A percentile compares a stretch with the other conserved stretches of the same genome.
These are phyloP conservation scores for Agrypnus murinus DNA, from an alignment of 2,888 invertebrate species.

Conservation along the genomic window DNA sequence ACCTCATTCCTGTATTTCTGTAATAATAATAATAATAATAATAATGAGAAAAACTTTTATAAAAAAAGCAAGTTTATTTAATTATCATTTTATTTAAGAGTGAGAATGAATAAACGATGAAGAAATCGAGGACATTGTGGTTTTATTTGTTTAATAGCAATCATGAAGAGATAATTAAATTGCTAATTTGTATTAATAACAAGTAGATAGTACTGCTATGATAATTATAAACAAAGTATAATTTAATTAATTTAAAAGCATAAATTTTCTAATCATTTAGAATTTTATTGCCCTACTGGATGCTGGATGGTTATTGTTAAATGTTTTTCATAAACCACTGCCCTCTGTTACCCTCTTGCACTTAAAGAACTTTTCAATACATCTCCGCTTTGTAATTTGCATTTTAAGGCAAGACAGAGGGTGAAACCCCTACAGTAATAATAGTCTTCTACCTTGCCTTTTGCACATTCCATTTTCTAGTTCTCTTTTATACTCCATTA, in stretches of 20 bases:
- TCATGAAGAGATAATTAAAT: slow-evolving; percentile 4
- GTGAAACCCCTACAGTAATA: slow-evolving; percentile 38
- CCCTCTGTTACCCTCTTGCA: slow-evolving; percentile 38
- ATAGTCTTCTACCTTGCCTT: slow-evolving; percentile 37
- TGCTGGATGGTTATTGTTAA: slow-evolving; percentile 20
- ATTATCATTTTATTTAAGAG: neutral
- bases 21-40: too few relatives aligned
- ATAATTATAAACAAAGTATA: neutral
- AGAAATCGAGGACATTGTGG: slow-evolving; percentile 2
- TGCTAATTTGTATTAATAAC: neutral
- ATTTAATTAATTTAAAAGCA: neutral
- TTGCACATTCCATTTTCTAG: slow-evolving; percentile 12
- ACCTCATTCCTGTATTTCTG: too few relatives aligned
- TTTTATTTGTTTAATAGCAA: slow-evolving; percentile 1
- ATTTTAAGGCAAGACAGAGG: slow-evolving; percentile 45
- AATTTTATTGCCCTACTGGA: neutral
- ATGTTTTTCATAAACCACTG: slow-evolving; percentile 34
- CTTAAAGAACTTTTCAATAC: slow-evolving; percentile 49
- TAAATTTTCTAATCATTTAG: neutral
- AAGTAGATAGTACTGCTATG: neutral
- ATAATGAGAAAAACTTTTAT: too few relatives aligned
- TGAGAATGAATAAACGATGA: slow-evolving; percentile 8
- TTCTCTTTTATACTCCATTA: neutral
- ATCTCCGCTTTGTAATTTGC: slow-evolving; percentile 45
- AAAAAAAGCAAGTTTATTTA: too few relatives aligned